phyloP scores from a whole-genome alignment of 2,888 invertebrate species.

The Oegoconia quadripuncta region DNA sequence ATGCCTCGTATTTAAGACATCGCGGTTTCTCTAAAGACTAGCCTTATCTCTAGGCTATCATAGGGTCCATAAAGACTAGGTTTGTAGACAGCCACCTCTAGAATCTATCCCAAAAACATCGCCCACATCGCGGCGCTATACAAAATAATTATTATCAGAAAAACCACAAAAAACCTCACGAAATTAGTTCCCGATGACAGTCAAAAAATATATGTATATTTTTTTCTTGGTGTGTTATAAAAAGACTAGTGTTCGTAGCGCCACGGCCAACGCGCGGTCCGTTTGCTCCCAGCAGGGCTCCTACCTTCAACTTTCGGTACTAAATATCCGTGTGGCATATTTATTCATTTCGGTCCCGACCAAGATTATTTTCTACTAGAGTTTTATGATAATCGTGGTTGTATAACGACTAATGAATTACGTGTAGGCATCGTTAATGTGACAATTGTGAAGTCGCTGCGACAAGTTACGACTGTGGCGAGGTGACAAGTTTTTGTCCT shows the following conservation, averaged over 20 bases:
- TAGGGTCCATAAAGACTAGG: background rate
- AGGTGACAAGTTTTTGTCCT: conserved; percentile 14
- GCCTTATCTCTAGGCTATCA: too few species aligned
- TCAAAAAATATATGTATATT: conserved; percentile 72
- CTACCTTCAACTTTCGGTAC: conserved; percentile 45
- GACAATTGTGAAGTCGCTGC: conserved; percentile 37
- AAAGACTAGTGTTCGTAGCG: conserved; percentile 55
- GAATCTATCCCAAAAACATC: conserved; percentile 11
- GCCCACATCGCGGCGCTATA: conserved; percentile 47
- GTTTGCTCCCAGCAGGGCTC: conserved; percentile 66
- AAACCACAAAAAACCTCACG: conserved; percentile 69
- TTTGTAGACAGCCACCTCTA: background rate
- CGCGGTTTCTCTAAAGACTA: too few species aligned
- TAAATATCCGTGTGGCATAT: conserved; percentile 73
- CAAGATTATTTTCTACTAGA: conserved; percentile 73
- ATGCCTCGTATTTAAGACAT: too few species aligned
- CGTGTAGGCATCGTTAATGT: conserved; percentile 43
- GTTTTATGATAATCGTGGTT: conserved; percentile 67
- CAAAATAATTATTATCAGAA: conserved; percentile 68
- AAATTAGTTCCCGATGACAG: conserved; percentile 80
- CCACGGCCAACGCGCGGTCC: conserved; percentile 61
- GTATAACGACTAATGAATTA: conserved; percentile 70
- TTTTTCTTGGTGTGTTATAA: conserved; percentile 47
- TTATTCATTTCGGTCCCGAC: conserved; percentile 53
- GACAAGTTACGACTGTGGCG: background rate